These are phyloP conservation scores for Sarcophaga carnaria DNA, from an alignment of 2,888 invertebrate species.

Conservation along the genomic window DNA sequence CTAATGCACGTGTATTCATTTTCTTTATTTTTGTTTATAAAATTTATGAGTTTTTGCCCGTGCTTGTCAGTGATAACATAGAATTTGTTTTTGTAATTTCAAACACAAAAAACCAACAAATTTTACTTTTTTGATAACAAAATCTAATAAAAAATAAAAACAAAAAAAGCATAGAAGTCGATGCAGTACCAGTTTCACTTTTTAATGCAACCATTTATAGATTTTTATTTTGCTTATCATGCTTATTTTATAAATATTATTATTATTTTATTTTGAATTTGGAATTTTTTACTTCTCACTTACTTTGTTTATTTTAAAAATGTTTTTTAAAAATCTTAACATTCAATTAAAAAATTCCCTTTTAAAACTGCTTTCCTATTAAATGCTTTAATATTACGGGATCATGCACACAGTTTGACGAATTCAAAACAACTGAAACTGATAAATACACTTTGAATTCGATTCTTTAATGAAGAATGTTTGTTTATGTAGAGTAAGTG, in stretches of 20 bases:
- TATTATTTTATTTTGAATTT: no score
- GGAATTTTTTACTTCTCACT: constrained; percentile 1
- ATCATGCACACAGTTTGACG: not conserved
- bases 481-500: not conserved
- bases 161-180: not conserved
- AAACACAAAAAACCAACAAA: not conserved
- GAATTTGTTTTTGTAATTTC: no score
- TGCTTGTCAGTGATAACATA: no score
- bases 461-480: not conserved
- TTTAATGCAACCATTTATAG: not conserved
- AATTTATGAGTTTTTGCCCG: not conserved
- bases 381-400: not conserved
- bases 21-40: not conserved
- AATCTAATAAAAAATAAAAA: not conserved
- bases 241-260: no score
- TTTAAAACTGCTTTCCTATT: not conserved
- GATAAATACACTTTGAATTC: not conserved
- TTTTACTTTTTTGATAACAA: no score
- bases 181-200: not conserved
- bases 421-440: constrained; percentile 27
- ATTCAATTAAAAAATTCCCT: not conserved
- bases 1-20: not conserved
- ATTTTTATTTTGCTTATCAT: not conserved
- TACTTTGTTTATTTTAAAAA: constrained; percentile 21
- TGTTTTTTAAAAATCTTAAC: constrained; percentile 16